A percentile compares a stretch with the other conserved stretches of the same genome.
Evolutionary conservation across 2,113 vertebrate species (phyloP).

Genomic region (Cebus imitator): DNA sequence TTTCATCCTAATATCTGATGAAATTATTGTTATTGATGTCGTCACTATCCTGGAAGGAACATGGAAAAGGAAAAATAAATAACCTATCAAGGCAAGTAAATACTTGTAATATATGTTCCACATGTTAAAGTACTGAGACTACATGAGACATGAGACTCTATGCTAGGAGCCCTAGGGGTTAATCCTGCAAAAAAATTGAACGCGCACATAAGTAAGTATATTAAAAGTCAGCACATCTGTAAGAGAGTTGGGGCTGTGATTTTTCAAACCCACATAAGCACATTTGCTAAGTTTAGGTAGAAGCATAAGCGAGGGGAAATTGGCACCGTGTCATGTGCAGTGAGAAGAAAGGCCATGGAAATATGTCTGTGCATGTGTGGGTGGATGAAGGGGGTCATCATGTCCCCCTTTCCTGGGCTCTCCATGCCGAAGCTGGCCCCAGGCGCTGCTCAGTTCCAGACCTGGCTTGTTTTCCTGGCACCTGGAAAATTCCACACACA

Average conservation of each 20-base stretch:
- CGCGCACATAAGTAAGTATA: background rate
- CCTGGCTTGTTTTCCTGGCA: background rate
- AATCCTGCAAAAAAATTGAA: background rate
- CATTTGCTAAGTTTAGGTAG: background rate
- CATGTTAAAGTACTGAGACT: background rate
- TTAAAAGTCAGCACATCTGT: background rate
- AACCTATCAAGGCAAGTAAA: background rate
- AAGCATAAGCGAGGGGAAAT: background rate
- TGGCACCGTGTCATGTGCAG: background rate
- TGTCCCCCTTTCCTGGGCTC: background rate
- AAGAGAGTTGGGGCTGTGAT: background rate
- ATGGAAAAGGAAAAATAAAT: background rate
- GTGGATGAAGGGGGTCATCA: background rate
- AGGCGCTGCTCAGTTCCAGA: background rate
- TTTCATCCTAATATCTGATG: background rate
- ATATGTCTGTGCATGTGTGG: background rate
- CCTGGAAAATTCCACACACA: background rate
- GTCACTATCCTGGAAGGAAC: background rate
- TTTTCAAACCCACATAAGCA: background rate
- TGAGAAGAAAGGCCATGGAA: background rate
- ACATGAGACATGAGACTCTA: background rate
- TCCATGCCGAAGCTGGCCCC: background rate
- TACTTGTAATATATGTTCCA: background rate
- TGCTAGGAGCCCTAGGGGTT: background rate
- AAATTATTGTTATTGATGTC: background rate